phyloP scores from a whole-genome alignment of 2,113 vertebrate species.

The Myrmecobius fasciatus region DNA sequence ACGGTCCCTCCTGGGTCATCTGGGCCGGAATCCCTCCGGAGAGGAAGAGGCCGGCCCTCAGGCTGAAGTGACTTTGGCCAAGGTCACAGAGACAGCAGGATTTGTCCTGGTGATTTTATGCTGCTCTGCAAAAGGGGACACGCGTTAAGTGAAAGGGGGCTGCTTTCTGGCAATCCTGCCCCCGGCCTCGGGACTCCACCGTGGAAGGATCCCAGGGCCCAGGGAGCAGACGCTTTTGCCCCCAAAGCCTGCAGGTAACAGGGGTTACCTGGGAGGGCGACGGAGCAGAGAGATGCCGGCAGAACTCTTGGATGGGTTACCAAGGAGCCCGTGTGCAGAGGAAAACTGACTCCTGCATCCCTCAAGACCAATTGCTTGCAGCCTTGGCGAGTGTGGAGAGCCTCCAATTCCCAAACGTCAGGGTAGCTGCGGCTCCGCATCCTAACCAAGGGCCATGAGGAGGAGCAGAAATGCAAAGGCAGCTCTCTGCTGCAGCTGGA shows the following conservation, averaged over 20 bases:
- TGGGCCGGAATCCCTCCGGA: neutral
- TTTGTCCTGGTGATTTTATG: constrained; percentile 53
- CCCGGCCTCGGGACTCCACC: no score
- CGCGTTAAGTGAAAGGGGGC: constrained; percentile 60
- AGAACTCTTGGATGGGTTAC: constrained; percentile 74
- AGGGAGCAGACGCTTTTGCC: constrained; percentile 39
- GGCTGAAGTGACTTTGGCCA: neutral
- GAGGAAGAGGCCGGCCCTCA: neutral
- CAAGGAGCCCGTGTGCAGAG: constrained; percentile 68
- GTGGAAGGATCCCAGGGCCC: neutral
- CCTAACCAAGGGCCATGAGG: constrained; percentile 23
- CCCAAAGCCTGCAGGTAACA: constrained; percentile 22
- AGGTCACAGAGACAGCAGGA: neutral
- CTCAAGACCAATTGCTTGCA: constrained; percentile 82
- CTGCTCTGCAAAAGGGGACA: constrained; percentile 53
- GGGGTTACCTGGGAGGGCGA: constrained; percentile 37
- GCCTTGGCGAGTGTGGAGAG: constrained; percentile 66
- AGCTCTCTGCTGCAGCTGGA: neutral
- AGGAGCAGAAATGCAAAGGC: neutral
- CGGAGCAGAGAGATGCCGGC: neutral
- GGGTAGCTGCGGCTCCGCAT: constrained; percentile 56
- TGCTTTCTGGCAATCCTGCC: neutral
- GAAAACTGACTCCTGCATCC: constrained; percentile 70
- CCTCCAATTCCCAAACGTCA: constrained; percentile 68
- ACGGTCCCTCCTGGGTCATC: neutral